Percentiles rank a stretch among this genome's conserved stretches.
Conservation (phyloP, 2,113 vertebrate genomes). For the Peucedramus taeniatus region DNA sequence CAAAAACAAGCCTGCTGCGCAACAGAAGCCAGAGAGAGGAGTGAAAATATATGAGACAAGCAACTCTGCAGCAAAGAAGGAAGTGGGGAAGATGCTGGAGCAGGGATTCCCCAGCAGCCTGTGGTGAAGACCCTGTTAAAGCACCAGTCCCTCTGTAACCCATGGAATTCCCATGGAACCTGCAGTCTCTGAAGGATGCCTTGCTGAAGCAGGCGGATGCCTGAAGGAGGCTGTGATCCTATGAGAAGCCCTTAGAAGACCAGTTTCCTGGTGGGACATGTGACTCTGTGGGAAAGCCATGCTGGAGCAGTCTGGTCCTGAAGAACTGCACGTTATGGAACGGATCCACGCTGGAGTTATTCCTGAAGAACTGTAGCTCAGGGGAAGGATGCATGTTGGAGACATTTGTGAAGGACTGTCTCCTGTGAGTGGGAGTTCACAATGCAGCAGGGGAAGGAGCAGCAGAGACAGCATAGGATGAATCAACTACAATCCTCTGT, state of each 20-base stretch:
- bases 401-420: not conserved
- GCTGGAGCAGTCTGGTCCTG: not conserved
- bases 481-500: not conserved
- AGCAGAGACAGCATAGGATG: not conserved
- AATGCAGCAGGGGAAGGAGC: not conserved
- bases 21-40: not conserved
- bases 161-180: not conserved
- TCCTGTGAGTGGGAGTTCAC: not conserved
- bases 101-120: not conserved
- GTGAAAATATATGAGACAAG: not conserved
- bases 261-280: not conserved
- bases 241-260: not conserved
- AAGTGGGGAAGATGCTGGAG: not conserved
- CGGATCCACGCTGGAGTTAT: not conserved
- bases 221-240: not conserved
- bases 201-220: not conserved
- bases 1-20: not conserved
- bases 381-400: accelerated
- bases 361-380: not conserved
- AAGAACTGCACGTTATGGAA: not conserved
- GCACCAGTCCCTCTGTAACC: not conserved
- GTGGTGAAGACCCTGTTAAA: not conserved
- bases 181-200: not conserved
- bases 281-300: not conserved
- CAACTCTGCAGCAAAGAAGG: not conserved